These are phyloP conservation scores for Mythimna vitellina DNA, from an alignment of 2,888 invertebrate species.

Conservation along the genomic window DNA sequence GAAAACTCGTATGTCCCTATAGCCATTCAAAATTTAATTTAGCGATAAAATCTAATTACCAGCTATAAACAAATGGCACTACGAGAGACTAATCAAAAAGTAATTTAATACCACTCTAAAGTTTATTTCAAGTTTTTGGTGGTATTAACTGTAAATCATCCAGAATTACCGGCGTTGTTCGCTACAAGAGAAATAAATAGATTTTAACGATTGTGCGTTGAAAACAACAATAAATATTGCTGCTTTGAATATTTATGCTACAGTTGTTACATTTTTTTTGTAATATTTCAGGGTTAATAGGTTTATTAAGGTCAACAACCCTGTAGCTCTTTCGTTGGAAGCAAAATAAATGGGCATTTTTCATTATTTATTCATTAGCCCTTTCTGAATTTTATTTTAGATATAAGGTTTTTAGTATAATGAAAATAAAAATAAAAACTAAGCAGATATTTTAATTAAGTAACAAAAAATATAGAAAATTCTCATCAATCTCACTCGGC, in stretches of 20 bases:
- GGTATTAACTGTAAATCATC: constrained; percentile 58
- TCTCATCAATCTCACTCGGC: constrained; percentile 51
- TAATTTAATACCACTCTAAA: constrained; percentile 74
- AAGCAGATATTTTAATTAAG: constrained; percentile 41
- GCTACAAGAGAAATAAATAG: constrained; percentile 49
- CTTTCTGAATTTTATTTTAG: constrained; percentile 20
- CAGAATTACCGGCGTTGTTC: constrained; percentile 50
- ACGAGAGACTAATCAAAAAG: constrained; percentile 74
- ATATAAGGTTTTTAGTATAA: constrained; percentile 8
- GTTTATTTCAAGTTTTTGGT: constrained; percentile 62
- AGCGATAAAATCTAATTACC: constrained; percentile 63
- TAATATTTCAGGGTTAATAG: constrained; percentile 32
- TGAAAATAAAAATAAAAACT: constrained; percentile 21
- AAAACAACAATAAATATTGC: constrained; percentile 50
- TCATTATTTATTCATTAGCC: constrained; percentile 36
- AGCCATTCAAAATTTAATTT: constrained; percentile 48
- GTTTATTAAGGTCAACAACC: constrained; percentile 17
- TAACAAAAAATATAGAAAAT: constrained; percentile 40
- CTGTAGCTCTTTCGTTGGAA: constrained; percentile 25
- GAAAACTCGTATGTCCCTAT: too few relatives aligned
- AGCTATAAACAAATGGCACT: constrained; percentile 59
- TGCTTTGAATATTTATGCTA: constrained; percentile 43
- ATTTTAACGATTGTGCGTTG: constrained; percentile 56
- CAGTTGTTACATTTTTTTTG: constrained; percentile 27
- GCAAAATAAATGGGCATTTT: constrained; percentile 29